Evolutionary conservation across 1,140 invertebrate species (phyloP).

Genomic region (Trachymyrmex septentrionalis): DNA sequence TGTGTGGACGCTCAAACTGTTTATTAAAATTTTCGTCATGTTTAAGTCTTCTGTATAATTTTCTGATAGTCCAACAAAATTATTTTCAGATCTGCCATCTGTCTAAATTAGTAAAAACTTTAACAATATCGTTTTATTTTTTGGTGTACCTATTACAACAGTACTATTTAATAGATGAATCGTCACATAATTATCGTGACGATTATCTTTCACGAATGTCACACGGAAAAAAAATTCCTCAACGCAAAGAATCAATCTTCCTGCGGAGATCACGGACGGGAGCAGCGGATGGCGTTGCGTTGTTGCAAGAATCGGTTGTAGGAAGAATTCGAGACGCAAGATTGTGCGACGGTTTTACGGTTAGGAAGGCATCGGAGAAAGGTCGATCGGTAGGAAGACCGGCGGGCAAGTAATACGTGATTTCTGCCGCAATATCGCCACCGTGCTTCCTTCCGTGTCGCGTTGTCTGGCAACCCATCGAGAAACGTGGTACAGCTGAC

Average conservation of each 20-base stretch:
- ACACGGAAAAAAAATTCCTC: slow-evolving; percentile 34
- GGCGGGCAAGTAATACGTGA: slow-evolving; percentile 22
- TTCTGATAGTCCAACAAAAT: too few relatives aligned
- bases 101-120: too few relatives aligned
- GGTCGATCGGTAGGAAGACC: slow-evolving; percentile 21
- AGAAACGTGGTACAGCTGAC: background rate
- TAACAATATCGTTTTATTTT: too few relatives aligned
- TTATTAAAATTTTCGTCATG: too few relatives aligned
- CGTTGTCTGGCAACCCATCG: background rate
- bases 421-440: slow-evolving; percentile 38
- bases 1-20: too few relatives aligned
- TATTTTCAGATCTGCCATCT: too few relatives aligned
- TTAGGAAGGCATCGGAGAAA: too few relatives aligned
- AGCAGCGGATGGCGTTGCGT: background rate
- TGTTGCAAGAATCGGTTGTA: background rate
- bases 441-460: slow-evolving; percentile 23
- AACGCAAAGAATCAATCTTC: background rate
- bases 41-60: too few relatives aligned
- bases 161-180: background rate
- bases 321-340: slow-evolving; percentile 39
- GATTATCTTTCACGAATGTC: background rate
- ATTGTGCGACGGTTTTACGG: background rate
- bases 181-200: background rate
- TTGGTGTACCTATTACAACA: too few relatives aligned
- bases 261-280: background rate